Evolutionary conservation across 2,888 invertebrate species (phyloP).

Genomic region (Dolomedes plantarius): DNA sequence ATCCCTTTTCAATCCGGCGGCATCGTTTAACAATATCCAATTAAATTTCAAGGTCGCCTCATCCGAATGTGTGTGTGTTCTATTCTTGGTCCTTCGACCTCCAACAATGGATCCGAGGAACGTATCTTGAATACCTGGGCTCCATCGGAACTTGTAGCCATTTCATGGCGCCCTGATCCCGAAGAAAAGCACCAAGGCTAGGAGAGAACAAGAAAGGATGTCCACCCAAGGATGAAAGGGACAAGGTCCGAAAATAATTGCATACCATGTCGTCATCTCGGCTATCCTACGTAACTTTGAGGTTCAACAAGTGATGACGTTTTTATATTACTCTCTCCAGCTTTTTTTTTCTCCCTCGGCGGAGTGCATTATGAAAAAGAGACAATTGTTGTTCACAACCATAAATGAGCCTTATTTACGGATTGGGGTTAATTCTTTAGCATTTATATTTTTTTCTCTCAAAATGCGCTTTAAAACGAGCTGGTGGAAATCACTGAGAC

Average conservation of each 20-base stretch:
- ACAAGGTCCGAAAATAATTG: slow-evolving; percentile 28
- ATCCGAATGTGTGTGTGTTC: neutral
- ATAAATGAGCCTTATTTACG: neutral
- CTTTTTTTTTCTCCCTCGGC: too few species aligned
- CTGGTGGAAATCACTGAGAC: too few species aligned
- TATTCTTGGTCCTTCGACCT: neutral
- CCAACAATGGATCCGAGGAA: neutral
- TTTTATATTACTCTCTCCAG: too few species aligned
- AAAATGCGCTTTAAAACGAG: too few species aligned
- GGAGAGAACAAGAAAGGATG: neutral
- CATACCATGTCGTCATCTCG: neutral
- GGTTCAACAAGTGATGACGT: neutral
- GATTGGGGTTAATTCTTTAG: neutral
- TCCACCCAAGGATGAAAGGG: slow-evolving; percentile 9
- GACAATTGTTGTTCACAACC: too few species aligned
- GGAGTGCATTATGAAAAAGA: too few species aligned
- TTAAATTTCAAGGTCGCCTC: neutral
- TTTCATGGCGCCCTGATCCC: slow-evolving; percentile 10
- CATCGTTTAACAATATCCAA: neutral
- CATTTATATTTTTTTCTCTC: too few species aligned
- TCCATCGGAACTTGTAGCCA: neutral
- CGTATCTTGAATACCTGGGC: neutral
- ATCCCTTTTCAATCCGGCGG: too few species aligned
- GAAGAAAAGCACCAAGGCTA: slow-evolving; percentile 38
- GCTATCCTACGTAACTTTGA: neutral